Evolutionary conservation across 2,797 vertebrate genomes (phyloP), one percentile per base, ranked within the genome.

Genomic region (Rhinatrema bivittatum): DNA sequence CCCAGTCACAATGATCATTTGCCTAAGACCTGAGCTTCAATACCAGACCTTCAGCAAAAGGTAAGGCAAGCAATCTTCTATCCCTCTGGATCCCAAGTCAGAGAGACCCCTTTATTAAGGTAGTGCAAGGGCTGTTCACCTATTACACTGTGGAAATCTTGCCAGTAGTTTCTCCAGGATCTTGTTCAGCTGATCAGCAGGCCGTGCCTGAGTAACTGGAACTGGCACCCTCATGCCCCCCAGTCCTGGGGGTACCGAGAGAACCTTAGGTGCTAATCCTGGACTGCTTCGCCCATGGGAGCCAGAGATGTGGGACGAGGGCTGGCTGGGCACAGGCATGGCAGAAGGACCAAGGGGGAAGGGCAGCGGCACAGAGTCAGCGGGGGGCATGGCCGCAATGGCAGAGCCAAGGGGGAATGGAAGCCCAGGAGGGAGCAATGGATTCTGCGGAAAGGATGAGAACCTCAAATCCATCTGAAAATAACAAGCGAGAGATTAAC

Each of bases 111-210:
- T n/a, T n/a, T n/a, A n/a, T n/a, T n/a, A n/a, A n/a, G n/a, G n/a
- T n/a, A n/a, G n/a, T n/a, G n/a, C n/a, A n/a, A n/a, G n/a, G n/a
- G n/a, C n/a, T n/a, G n/a, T 78, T 61, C 32, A 90, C 89, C 89
- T 89, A 72, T 70, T 89, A 74, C 87, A 93, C 36, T 89, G 84
- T 1, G 93, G 91, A 50, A 91, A 97, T 1, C 81, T 77, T 6
- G 66, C 12, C 31, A 86, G 51, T 2, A 98, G 60, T 60, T 85
- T 91, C 57, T 96, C 92, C 70, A 98, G 75, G 38, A 95, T 70
- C 60, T 89, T 91, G 32, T 90, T 89, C 47, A 94, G 78, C 54
- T 90, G 91, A 28, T 81, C 87, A 0, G 76, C 61, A 0, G 89
- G 55, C 43, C 74, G 81, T 2, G 48, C 36, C 47, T 73, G 22